Evolutionary conservation across 1,140 invertebrate species (phyloP), one percentile per base, ranked within the genome.

Genomic region (Drosophila santomea): DNA sequence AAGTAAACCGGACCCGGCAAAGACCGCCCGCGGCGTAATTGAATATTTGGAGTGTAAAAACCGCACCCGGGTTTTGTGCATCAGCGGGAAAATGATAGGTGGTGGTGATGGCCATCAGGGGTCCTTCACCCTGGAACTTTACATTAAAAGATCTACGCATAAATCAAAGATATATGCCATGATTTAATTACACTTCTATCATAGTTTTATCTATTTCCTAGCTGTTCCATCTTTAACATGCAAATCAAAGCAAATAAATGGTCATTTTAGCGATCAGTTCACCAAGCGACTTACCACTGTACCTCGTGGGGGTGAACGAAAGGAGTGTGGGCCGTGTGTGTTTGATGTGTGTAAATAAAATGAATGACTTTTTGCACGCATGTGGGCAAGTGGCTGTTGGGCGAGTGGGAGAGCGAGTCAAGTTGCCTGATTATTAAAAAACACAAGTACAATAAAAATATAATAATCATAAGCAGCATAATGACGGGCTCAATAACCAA

Each of bases 11-110:
- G 23, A 58, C 43, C 52, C 62, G 52, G 57, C 36, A 63, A 80
- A 88, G 68, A 89, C 84, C 84, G 69, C 84, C 84, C 74, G 84
- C 48, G 17, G 84, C 62, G 84, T 89, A 89, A 89, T 89, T 89
- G 84, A 89, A 89, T 89, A 89, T 89, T 89, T 89, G 60, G 80
- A 89, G 84, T 89, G 84, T 80, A 77, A 83, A 86, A 88, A 88
- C 84, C 84, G 84, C 84, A 88, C 72, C 73, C 72, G 67, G 58
- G 52, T 73, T 76, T 58, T 25, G 28, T 68, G 41, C 35, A 36
- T 58, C 45, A 61, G 20, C 35, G 17, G 20, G 32, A 55, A 54
- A 66, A 56, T 54, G 57, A 36, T 59, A 28, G 47, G 50, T 15
- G 43, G 50, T 15, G 43, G 36, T 54, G 41, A 36, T 12, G 47